These are phyloP conservation scores for Bombylius major DNA, from an alignment of 2,888 invertebrate species.

Conservation along the genomic window DNA sequence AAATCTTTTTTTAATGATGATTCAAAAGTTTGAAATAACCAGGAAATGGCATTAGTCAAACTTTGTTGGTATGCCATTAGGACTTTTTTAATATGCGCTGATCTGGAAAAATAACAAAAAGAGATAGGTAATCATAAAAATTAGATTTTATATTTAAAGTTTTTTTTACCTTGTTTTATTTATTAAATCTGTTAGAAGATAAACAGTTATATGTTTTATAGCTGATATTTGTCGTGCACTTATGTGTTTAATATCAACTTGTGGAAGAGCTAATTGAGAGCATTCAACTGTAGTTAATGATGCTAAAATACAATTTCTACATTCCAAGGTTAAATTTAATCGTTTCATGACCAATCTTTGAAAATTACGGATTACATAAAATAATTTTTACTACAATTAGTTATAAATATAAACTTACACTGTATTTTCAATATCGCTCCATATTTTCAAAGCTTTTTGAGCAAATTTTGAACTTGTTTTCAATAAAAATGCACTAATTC, in stretches of 20 bases:
- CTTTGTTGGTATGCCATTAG: neutral
- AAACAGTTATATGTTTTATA: constrained; percentile 31
- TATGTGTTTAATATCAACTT: constrained; percentile 32
- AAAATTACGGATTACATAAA: no score
- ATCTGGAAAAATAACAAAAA: neutral
- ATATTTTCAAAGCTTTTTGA: constrained; percentile 26
- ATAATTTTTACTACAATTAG: no score
- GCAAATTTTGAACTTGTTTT: constrained; percentile 30
- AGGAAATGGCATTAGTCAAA: neutral
- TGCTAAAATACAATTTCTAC: constrained; percentile 28
- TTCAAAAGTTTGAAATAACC: constrained; percentile 1
- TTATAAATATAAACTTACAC: constrained; percentile 17
- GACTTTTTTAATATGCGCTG: neutral
- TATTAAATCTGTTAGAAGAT: constrained; percentile 34
- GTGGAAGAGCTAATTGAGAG: constrained; percentile 31
- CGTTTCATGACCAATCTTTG: neutral
- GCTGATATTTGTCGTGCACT: constrained; percentile 32
- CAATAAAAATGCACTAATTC: constrained; percentile 31
- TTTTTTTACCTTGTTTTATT: constrained; percentile 23
- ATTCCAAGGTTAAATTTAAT: constrained; percentile 22
- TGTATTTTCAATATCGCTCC: constrained; percentile 23
- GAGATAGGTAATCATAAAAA: neutral
- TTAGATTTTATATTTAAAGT: neutral
- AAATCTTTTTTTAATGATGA: neutral
- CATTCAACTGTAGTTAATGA: constrained; percentile 31